Evolutionary conservation across 1,140 invertebrate genomes (phyloP), one percentile per base, ranked within the genome.

Genomic region (Latrodectus geometricus): DNA sequence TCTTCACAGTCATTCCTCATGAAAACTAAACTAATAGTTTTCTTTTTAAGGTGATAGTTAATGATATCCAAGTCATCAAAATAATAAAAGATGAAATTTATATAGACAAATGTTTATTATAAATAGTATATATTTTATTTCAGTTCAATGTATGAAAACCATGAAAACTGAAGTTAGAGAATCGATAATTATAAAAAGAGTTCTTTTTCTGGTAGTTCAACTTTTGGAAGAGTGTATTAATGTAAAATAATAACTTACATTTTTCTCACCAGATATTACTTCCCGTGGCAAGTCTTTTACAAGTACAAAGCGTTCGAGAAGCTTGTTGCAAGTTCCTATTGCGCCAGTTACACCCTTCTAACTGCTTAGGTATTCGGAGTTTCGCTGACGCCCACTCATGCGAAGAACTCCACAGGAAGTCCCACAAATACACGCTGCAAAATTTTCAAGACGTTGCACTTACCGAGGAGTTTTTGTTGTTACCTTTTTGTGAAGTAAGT

Each of bases 311-410:
- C 92, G 96, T 97, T 0, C 93, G 95, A 88, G 95, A 96, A 89
- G 95, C 96, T 8, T 97, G 96, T 91, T 95, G 95, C 76, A 93
- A 94, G 89, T 97, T 96, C 90, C 91, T 97, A 23, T 94, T 95
- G 88, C 94, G 74, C 89, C 95, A 95, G 90, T 94, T 97, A 89
- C 94, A 96, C 89, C 95, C 95, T 0, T 93, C 95, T 85, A 97
- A 97, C 91, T 96, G 96, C n/a, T 90, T 97, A 75, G 95, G 96
- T 1, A 95, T 97, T 73, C 92, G 95, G 61, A 92, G 94, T 77
- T 97, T 97, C 92, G 96, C 96, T 8, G 95, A 97, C 89, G 95
- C 95, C n/a, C 92, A 97, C 83, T 94, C 94, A 84, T 97, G 96
- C 90, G 90, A 88, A 72, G 83, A 89, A 72, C 80, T 95, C 4